Evolutionary conservation across 2,797 vertebrate genomes (phyloP).

Genomic region (Zalophus californianus): DNA sequence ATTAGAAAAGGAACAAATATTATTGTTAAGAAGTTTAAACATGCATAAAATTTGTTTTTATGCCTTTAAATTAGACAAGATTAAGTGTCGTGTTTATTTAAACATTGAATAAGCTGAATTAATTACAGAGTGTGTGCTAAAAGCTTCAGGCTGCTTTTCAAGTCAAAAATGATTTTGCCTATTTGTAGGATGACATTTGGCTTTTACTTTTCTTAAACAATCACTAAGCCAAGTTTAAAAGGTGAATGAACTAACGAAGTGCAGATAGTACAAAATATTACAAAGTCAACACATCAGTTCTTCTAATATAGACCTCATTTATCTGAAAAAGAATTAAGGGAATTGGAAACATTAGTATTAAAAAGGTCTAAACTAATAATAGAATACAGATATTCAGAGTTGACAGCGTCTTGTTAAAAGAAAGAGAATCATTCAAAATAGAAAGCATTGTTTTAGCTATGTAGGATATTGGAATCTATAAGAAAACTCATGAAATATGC

Average conservation of each 20-base stretch:
- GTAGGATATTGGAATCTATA: background rate
- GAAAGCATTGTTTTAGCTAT: background rate
- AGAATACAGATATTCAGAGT: background rate
- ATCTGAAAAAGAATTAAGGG: background rate
- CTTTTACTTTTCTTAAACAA: background rate
- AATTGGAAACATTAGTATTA: background rate
- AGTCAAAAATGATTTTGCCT: background rate
- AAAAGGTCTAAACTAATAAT: background rate
- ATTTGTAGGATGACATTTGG: background rate
- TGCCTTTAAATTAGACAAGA: conserved; percentile 9
- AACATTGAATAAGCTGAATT: background rate
- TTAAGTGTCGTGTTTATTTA: conserved; percentile 26
- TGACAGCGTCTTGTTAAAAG: background rate
- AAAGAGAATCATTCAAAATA: background rate
- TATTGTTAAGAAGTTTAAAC: conserved; percentile 15
- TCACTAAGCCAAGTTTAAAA: background rate
- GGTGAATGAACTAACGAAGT: background rate
- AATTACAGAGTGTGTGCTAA: background rate
- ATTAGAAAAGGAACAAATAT: background rate
- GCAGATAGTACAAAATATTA: background rate
- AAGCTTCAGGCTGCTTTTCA: background rate
- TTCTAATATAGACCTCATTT: background rate
- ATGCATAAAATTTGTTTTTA: conserved; percentile 14
- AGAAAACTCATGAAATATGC: background rate
- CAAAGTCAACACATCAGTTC: background rate